A percentile compares a stretch with the other conserved stretches of the same genome.
Conservation (phyloP, 1,140 invertebrate species). For the Ganaspis sp. region DNA sequence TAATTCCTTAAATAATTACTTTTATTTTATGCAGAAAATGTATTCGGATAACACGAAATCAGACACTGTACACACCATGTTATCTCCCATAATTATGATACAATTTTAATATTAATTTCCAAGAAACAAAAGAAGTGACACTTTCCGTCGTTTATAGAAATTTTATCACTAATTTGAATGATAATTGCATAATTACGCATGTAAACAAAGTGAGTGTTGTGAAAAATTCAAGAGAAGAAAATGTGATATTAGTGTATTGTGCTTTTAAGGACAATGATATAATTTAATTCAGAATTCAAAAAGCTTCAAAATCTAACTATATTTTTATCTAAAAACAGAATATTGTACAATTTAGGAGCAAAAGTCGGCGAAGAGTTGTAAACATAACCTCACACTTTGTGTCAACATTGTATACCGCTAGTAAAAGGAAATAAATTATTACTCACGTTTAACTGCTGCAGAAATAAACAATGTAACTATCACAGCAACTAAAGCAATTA, state of each 20-base stretch:
- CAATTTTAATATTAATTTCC: too few species aligned
- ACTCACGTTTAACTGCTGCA: not conserved
- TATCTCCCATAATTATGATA: too few species aligned
- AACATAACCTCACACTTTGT: slow-evolving; percentile 10
- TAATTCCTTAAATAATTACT: too few species aligned
- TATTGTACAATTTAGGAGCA: not conserved
- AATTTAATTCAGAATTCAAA: not conserved
- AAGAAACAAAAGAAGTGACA: too few species aligned
- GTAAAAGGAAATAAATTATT: not conserved
- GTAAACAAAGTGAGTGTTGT: too few species aligned
- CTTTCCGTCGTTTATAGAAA: too few species aligned
- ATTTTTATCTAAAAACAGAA: not conserved
- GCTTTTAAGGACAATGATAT: not conserved
- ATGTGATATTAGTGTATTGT: not conserved
- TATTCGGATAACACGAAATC: too few species aligned
- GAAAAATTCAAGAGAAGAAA: too few species aligned
- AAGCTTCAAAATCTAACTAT: not conserved
- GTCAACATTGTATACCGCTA: not conserved
- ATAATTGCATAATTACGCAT: too few species aligned
- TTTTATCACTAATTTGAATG: too few species aligned
- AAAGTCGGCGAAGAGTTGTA: not conserved
- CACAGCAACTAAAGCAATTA: not conserved
- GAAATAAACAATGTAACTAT: not conserved
- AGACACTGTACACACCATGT: too few species aligned
- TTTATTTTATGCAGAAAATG: too few species aligned